phyloP scores from a whole-genome alignment of 2,797 vertebrate genomes.

The Gymnocypris eckloni region DNA sequence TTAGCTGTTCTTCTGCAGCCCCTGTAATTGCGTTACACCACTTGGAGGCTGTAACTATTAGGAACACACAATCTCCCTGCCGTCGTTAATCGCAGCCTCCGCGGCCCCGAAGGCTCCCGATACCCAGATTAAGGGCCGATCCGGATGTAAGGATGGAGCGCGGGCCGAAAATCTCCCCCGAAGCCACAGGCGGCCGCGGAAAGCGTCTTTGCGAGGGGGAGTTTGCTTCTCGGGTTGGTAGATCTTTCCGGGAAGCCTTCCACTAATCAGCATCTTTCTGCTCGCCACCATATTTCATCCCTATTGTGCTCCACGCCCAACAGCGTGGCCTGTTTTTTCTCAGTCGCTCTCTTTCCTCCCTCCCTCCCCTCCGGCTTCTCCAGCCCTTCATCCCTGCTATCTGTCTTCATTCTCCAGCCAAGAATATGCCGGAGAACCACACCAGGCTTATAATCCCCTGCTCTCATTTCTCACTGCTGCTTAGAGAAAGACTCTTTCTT shows the following conservation, averaged over 20 bases:
- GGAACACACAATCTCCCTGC: slow-evolving; percentile 84
- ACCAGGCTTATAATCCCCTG: slow-evolving; percentile 63
- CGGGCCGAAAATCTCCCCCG: slow-evolving; percentile 54
- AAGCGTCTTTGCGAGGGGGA: slow-evolving; percentile 26
- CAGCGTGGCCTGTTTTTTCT: slow-evolving; percentile 57
- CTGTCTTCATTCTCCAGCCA: slow-evolving; percentile 69
- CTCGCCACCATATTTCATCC: slow-evolving; percentile 60
- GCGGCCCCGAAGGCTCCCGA: slow-evolving; percentile 69
- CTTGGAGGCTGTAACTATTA: slow-evolving; percentile 88
- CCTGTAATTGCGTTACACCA: slow-evolving; percentile 94
- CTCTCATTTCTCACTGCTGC: slow-evolving; percentile 50
- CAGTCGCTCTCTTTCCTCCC: slow-evolving; percentile 58
- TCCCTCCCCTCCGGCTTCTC: slow-evolving; percentile 50
- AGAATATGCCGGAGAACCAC: slow-evolving; percentile 65
- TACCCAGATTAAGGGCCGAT: slow-evolving; percentile 29
- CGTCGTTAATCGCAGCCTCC: slow-evolving; percentile 86
- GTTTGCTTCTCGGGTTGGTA: slow-evolving; percentile 62
- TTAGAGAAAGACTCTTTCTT: slow-evolving; percentile 34
- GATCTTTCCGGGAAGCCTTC: slow-evolving; percentile 58
- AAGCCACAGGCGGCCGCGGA: slow-evolving; percentile 56
- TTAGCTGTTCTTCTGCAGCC: slow-evolving; percentile 90
- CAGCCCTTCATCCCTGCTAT: slow-evolving; percentile 60
- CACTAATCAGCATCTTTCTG: slow-evolving; percentile 61
- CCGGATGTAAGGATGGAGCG: slow-evolving; percentile 67
- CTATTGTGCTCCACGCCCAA: slow-evolving; percentile 55